phyloP scores from a whole-genome alignment of 2,888 invertebrate genomes.

The Parochlus steinenii region DNA sequence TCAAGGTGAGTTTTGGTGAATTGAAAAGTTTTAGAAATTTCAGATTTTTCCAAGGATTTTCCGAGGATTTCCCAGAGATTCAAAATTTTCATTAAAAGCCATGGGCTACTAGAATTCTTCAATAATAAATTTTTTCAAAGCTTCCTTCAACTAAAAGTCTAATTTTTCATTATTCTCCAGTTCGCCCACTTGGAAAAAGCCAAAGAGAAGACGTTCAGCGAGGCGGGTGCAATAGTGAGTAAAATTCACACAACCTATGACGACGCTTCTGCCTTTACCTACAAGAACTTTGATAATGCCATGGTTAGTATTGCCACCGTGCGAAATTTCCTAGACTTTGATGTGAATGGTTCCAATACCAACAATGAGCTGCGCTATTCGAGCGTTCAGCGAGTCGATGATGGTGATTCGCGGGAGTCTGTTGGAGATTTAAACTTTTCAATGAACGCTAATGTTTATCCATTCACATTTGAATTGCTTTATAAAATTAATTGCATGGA shows the following conservation, averaged over 20 bases:
- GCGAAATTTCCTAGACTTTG: no score
- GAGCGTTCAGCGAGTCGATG: no score
- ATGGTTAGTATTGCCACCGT: slow-evolving; percentile 4
- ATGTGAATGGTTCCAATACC: background rate
- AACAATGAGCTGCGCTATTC: background rate
- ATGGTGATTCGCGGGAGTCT: no score
- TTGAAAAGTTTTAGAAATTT: background rate
- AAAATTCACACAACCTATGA: slow-evolving; percentile 6
- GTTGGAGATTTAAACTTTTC: no score
- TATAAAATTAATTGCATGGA: no score
- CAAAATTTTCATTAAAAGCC: no score
- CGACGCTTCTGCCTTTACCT: background rate
- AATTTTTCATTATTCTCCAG: slow-evolving; percentile 25
- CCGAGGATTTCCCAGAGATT: no score
- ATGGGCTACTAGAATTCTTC: no score
- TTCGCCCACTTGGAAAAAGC: slow-evolving; percentile 43
- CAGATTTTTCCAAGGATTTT: no score
- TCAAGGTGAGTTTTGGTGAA: slow-evolving; percentile 36
- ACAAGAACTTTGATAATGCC: no score
- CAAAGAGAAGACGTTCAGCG: slow-evolving; percentile 33
- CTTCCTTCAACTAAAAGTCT: background rate
- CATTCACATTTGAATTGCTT: no score
- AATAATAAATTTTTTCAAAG: slow-evolving; percentile 1
- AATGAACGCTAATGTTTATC: no score
- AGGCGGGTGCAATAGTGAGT: slow-evolving; percentile 27